Evolutionary conservation across 2,113 vertebrate genomes (phyloP).

Genomic region (Scalopus aquaticus): DNA sequence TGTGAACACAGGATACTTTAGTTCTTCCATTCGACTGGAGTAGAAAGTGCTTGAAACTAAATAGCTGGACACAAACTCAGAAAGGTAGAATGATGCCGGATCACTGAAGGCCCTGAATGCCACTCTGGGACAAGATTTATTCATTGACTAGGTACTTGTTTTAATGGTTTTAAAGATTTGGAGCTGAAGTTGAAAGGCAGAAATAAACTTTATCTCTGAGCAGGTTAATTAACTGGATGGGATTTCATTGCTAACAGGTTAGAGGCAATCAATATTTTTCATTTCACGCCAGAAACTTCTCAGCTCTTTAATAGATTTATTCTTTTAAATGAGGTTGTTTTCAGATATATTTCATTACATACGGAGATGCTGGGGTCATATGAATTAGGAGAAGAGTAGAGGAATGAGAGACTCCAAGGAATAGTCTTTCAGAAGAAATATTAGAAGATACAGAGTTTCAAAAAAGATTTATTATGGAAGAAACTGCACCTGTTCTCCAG

Average conservation of each 20-base stretch:
- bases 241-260: slow-evolving; percentile 81
- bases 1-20: neutral
- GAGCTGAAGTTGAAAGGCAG: slow-evolving; percentile 67
- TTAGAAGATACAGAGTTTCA: slow-evolving; percentile 24
- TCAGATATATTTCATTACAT: slow-evolving; percentile 74
- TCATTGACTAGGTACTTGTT: slow-evolving; percentile 46
- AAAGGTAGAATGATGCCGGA: neutral
- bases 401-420: slow-evolving; percentile 25
- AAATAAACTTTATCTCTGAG: slow-evolving; percentile 81
- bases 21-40: neutral
- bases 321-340: slow-evolving; percentile 75
- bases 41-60: slow-evolving; percentile 41
- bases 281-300: slow-evolving; percentile 78
- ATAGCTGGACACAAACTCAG: neutral
- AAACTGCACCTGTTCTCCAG: neutral
- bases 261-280: slow-evolving; percentile 82
- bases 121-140: slow-evolving; percentile 60
- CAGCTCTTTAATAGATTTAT: slow-evolving; percentile 78
- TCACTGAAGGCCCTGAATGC: slow-evolving; percentile 18
- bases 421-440: slow-evolving; percentile 53
- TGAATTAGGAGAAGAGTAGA: slow-evolving; percentile 57
- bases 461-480: neutral
- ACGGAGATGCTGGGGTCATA: slow-evolving; percentile 49
- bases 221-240: slow-evolving; percentile 83
- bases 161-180: slow-evolving; percentile 76